Evolutionary conservation across 2,888 invertebrate genomes (phyloP), one percentile per base, ranked within the genome.

Genomic region (Blera fallax): DNA sequence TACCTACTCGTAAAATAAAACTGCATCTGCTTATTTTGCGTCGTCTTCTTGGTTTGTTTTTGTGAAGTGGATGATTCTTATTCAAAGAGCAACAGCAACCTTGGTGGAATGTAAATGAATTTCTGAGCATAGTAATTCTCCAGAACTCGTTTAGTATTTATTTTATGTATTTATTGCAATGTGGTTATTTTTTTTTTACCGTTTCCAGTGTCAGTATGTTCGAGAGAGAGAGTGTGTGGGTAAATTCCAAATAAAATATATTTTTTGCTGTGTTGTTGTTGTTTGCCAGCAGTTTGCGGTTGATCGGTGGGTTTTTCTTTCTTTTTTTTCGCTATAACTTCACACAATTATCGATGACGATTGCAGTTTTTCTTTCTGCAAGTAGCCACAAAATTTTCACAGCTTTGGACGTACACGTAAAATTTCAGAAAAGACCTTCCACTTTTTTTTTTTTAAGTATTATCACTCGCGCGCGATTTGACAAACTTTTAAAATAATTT

Each of bases 31-130:
- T 27, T 48, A 18, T 40, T 16, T 37, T 24, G 27, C 65, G n/a
- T 43, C 5, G 45, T 48, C 32, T 40, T 58, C 37, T 62, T 60
- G 18, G 14, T 21, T 52, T 69, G 48, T 81, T 50, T 56, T 72
- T 45, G 45, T 50, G 48, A 58, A 14, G 56, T 50, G 24, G 60
- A 60, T 21, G 24, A 52, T 50, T 72, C 58, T 62, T 84, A 74
- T 74, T 67, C 69, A 67, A 81, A 73, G 48, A 85, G 80, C 84
- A 85, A 76, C 81, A 81, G 70, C 84, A 85, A 81, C 81, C 76
- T 80, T 81, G 80, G 70, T 60, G 76, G 70, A 76, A 80, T 85
- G 74, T 67, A 80, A 76, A 85, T 80, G 56, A 64, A 60, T 84
- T 76, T 54, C 24, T 56, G 34, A 82, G 56, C 56, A 56, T 48